These are phyloP conservation scores for Amphipoea oculea DNA, from an alignment of 2,888 invertebrate genomes.

Conservation along the genomic window DNA sequence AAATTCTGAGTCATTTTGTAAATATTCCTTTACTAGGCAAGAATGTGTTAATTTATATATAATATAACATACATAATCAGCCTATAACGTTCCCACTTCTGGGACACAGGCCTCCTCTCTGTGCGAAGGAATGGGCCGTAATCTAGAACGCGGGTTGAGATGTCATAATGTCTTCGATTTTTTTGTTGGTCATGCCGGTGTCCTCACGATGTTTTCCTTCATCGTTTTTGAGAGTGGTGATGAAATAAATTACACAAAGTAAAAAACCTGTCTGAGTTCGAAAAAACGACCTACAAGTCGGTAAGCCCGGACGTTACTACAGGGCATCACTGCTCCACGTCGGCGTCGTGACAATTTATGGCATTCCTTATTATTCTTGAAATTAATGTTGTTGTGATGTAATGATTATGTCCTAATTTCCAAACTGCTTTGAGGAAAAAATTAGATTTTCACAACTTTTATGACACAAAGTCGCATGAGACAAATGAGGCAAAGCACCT, in stretches of 20 bases:
- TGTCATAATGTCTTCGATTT: too few species aligned
- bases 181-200: too few species aligned
- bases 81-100: not conserved
- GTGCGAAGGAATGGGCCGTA: too few species aligned
- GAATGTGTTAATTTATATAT: not conserved
- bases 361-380: not conserved
- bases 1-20: constrained; percentile 53
- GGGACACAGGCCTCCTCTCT: too few species aligned
- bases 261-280: too few species aligned
- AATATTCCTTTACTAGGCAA: constrained; percentile 21
- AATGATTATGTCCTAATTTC: constrained; percentile 24
- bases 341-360: not conserved
- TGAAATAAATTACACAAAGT: too few species aligned
- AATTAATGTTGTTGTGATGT: constrained; percentile 16
- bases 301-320: too few species aligned
- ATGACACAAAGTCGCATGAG: constrained; percentile 25
- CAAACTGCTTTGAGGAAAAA: constrained; percentile 17
- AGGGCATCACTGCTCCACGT: too few species aligned
- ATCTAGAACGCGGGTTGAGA: too few species aligned
- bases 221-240: too few species aligned
- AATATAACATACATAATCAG: not conserved
- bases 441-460: not conserved
- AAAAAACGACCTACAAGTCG: too few species aligned
- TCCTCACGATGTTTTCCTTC: too few species aligned
- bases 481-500: constrained; percentile 27